Base-by-base conservation (phyloP, 30 jellyfish, hydroid and myxozoan genomes). In the Cassiopea xamachana region DNA sequence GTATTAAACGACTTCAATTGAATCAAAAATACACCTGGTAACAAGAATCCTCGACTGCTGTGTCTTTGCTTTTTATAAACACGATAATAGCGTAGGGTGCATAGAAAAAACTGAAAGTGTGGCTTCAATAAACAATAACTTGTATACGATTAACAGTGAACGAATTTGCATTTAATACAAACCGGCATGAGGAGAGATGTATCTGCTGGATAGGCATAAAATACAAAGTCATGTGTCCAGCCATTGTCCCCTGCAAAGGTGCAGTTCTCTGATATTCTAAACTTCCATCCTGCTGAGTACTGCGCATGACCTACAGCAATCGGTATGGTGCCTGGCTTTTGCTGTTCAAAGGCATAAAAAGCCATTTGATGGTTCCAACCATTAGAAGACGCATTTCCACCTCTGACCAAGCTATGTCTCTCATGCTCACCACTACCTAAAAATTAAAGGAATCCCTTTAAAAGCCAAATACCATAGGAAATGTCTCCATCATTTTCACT, bases 261-360 rank as follows among this genome's bases (percentile, higher is more conserved):
- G 77, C 90, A 69, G 78, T 87, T 87, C 73, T 87, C 88, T 10
- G 89, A 87, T 2, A 87, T 70, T 7, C 94, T 77, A 46, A 47
- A 77, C 85, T 70, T 87, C 89, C 89, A 79, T 39, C 89, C 94
- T 60, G 85, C 94, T 46, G 83, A 77, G 61, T 87, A 77, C 64
- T 58, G 83, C 1, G 94, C 90, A 69, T 87, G 89, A 5, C 94
- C 94, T 76, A 87, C 94, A 9, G 94, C 89, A 1, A 87, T 77
- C 50, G 94, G 94, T 1, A 87, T 87, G n/a, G 94, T 87, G 76
- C 94, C 94, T 58, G 84, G 90, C 88, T 19, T 87, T 60, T 47
- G 89, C 39, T 76, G 51, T 49, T 78, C 77, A 68, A 50, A 77
- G 8, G 94, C 94, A 67, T 62, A 64, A 47, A 87, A 87, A 51